Evolutionary conservation across 1,140 invertebrate genomes (phyloP).

Genomic region (Archegozetes longisetosus): DNA sequence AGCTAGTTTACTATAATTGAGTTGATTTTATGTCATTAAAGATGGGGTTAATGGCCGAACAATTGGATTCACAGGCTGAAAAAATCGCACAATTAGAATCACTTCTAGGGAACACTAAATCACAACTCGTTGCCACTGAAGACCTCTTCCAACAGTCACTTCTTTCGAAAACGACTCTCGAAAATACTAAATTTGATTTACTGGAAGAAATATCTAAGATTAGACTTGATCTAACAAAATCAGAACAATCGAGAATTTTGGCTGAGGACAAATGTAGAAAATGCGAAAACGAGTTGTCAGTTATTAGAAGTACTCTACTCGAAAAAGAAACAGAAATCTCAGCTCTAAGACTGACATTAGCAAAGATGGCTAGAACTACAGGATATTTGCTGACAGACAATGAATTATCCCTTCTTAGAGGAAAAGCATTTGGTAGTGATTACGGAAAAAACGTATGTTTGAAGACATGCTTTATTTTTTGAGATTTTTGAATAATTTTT

Average conservation of each 20-base stretch:
- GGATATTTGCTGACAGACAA: constrained; percentile 10
- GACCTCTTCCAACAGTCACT: constrained; percentile 8
- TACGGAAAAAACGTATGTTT: constrained; percentile 11
- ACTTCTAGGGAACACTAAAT: background rate
- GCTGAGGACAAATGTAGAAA: background rate
- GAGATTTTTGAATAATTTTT: background rate
- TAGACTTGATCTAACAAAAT: constrained; percentile 9
- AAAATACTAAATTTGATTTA: constrained; percentile 8
- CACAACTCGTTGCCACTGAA: constrained; percentile 5
- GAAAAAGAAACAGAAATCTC: constrained; percentile 14
- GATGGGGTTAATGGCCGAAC: background rate
- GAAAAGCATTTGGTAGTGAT: constrained; percentile 21
- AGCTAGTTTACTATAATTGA: too few relatives aligned
- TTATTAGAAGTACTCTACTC: background rate
- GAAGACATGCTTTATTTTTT: background rate
- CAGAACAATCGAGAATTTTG: background rate
- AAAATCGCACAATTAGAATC: constrained; percentile 2
- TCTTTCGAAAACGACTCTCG: constrained; percentile 1
- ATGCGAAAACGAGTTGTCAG: constrained; percentile 26
- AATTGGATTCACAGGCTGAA: background rate
- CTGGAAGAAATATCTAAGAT: constrained; percentile 3
- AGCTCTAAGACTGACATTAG: constrained; percentile 9
- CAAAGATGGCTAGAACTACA: constrained; percentile 6
- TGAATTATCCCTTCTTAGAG: constrained; percentile 36
- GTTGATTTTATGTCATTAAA: too few relatives aligned